phyloP scores from a whole-genome alignment of 1,140 invertebrate species.

The Condylostylus longicornis region DNA sequence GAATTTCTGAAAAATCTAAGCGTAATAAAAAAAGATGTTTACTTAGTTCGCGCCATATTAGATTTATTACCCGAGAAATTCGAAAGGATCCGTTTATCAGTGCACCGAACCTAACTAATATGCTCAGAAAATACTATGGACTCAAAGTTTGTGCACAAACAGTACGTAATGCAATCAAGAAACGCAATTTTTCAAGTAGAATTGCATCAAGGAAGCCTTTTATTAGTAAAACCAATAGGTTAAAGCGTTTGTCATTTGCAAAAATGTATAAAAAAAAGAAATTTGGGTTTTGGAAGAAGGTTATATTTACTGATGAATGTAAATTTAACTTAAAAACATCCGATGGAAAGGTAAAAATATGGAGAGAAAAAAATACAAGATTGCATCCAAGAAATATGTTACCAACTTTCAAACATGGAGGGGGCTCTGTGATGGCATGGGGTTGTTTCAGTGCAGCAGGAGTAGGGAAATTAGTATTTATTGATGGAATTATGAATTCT shows the following conservation, averaged over 20 bases:
- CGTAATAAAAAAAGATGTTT: no score
- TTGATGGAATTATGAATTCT: constrained; percentile 13
- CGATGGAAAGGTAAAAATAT: constrained; percentile 8
- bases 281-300: constrained; percentile 9
- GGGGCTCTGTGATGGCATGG: constrained; percentile 26
- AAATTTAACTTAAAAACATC: constrained; percentile 17
- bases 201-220: constrained; percentile 10
- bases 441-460: constrained; percentile 16
- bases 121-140: no score
- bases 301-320: constrained; percentile 18
- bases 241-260: constrained; percentile 13
- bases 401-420: constrained; percentile 28
- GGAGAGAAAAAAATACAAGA: constrained; percentile 11
- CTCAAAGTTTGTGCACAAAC: no score
- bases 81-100: no score
- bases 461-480: constrained; percentile 14
- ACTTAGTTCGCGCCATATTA: no score
- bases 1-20: no score
- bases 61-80: no score
- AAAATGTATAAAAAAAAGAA: constrained; percentile 9
- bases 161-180: constrained; percentile 1
- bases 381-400: constrained; percentile 11
- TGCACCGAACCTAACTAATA: no score
- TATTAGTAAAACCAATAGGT: constrained; percentile 9
- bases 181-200: constrained; percentile 1